A percentile compares a stretch with the other conserved stretches of the same genome.
phyloP scores from a whole-genome alignment of 2,888 invertebrate genomes.

The Conistra vaccinii region DNA sequence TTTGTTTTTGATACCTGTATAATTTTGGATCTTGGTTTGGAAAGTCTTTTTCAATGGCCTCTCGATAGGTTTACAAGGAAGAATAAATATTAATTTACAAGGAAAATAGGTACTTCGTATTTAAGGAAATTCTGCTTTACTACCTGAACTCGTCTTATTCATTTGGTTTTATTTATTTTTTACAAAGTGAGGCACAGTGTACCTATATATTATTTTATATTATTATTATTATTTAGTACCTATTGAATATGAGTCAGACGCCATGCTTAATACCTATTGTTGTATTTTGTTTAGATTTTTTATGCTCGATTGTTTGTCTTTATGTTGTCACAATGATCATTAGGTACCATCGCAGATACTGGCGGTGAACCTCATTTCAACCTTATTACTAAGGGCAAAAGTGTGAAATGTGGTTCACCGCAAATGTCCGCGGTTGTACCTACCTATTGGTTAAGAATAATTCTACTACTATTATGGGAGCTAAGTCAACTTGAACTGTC shows the following conservation, averaged over 20 bases:
- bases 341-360: background rate
- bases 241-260: background rate
- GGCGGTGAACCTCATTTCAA: too few relatives aligned
- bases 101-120: background rate
- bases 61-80: conserved; percentile 2
- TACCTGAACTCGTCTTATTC: background rate
- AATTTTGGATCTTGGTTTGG: background rate
- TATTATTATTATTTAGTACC: background rate
- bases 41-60: background rate
- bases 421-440: too few relatives aligned
- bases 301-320: conserved; percentile 38
- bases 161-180: conserved; percentile 5
- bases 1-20: background rate
- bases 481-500: too few relatives aligned
- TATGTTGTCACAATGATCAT: background rate
- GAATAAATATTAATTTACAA: conserved; percentile 5
- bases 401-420: too few relatives aligned
- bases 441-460: background rate
- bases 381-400: too few relatives aligned
- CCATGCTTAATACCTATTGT: conserved; percentile 17
- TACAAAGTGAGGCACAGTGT: background rate
- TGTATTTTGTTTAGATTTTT: conserved; percentile 11
- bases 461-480: background rate
- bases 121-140: background rate
- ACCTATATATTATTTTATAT: background rate